phyloP scores from a whole-genome alignment of 2,797 vertebrate genomes.

The Cossypha caffra region DNA sequence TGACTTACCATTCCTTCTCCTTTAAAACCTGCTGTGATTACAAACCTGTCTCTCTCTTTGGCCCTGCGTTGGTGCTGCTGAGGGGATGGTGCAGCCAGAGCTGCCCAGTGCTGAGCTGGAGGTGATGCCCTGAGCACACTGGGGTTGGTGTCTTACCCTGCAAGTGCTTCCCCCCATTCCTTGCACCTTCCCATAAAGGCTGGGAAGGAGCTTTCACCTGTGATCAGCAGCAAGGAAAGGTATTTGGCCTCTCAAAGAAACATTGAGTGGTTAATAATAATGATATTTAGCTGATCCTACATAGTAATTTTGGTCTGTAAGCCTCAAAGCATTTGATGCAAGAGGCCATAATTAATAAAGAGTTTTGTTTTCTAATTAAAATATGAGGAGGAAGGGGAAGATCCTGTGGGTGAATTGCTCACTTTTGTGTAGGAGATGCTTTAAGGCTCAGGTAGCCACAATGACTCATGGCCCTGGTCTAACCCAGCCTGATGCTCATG shows the following conservation, averaged over 20 bases:
- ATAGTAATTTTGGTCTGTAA: neutral
- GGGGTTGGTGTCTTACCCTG: rapidly evolving
- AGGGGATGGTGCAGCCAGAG: neutral
- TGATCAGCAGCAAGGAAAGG: neutral
- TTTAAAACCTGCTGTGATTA: neutral
- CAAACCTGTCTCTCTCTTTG: neutral
- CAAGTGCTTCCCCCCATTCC: neutral
- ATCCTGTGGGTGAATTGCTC: neutral
- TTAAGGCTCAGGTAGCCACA: neutral
- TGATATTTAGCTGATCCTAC: neutral
- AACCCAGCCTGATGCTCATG: neutral
- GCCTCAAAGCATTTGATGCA: neutral
- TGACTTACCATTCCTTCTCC: neutral
- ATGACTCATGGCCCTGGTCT: conserved; percentile 6
- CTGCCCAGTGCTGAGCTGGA: neutral
- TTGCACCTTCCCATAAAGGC: neutral
- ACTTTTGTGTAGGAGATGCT: neutral
- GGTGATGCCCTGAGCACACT: neutral
- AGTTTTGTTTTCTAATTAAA: conserved; percentile 23
- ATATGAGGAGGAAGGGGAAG: neutral
- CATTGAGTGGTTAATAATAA: neutral
- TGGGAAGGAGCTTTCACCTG: neutral
- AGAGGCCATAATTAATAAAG: neutral
- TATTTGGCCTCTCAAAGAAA: neutral
- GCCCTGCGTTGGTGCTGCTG: rapidly evolving